Conservation (phyloP, 1,140 invertebrate species). For the Euwallacea fornicatus region DNA sequence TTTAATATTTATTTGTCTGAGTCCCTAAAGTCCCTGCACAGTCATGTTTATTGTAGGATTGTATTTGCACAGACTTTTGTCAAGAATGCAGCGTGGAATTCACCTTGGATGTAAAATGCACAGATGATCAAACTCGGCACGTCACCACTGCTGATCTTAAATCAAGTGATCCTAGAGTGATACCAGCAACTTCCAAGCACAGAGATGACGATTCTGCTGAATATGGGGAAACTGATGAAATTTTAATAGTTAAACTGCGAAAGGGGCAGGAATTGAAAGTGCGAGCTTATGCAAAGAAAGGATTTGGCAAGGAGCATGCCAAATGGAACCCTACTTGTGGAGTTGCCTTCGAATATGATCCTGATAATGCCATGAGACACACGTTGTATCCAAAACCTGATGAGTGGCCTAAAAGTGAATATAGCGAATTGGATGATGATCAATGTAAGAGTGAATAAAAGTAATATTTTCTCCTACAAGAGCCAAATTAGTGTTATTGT, state of each 20-base stretch:
- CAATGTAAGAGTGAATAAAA: conserved; percentile 65
- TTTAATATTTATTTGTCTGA: background rate
- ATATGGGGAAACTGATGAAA: conserved; percentile 94
- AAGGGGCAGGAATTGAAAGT: conserved; percentile 98
- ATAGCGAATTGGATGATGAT: conserved; percentile 90
- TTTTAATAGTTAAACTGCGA: conserved; percentile 95
- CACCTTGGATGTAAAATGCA: conserved; percentile 93
- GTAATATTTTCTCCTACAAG: background rate
- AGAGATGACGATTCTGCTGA: conserved; percentile 89
- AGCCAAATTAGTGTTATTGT: background rate
- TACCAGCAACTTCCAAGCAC: conserved; percentile 89
- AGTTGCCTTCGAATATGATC: conserved; percentile 99
- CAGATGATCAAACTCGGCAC: conserved; percentile 88
- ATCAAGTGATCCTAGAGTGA: conserved; percentile 85
- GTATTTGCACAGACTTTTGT: conserved; percentile 96
- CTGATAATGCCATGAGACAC: conserved; percentile 96
- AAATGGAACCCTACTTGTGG: conserved; percentile 99
- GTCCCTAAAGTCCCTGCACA: background rate
- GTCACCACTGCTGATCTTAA: conserved; percentile 97
- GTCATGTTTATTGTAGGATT: conserved; percentile 67
- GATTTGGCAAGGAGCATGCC: conserved; percentile 99
- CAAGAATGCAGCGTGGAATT: conserved; percentile 97
- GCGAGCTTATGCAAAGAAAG: conserved; percentile 91
- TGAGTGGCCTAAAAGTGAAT: conserved; percentile 99
- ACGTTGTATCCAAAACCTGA: conserved; percentile 97